A percentile compares a stretch with the other conserved stretches of the same genome.
Conservation (phyloP, 2,113 vertebrate species). For the Saccopteryx bilineata region DNA sequence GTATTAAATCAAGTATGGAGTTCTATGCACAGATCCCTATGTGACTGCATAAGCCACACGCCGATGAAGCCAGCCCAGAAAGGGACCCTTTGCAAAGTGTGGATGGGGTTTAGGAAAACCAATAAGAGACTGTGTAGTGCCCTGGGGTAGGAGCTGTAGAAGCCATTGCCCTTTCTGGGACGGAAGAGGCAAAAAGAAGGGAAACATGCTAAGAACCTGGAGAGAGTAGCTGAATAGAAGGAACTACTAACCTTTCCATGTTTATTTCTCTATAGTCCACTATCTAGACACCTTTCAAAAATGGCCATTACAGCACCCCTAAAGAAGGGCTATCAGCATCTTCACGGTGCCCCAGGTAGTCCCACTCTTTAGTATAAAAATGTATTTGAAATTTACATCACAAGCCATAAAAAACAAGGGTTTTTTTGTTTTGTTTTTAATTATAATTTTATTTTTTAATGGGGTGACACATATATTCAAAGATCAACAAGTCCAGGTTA, state of each 20-base stretch:
- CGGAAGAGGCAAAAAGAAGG: not conserved
- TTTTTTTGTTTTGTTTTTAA: too few species aligned
- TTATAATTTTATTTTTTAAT: too few species aligned
- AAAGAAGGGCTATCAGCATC: not conserved
- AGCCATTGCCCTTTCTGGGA: not conserved
- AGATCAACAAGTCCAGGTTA: too few species aligned
- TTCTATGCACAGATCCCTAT: not conserved
- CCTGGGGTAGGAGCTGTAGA: not conserved
- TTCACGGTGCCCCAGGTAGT: not conserved
- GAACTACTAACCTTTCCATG: not conserved
- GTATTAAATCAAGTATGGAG: not conserved
- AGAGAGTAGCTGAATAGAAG: not conserved
- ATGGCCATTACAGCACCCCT: not conserved
- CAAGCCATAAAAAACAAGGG: not conserved
- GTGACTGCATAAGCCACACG: not conserved
- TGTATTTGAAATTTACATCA: not conserved
- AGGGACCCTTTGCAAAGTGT: not conserved
- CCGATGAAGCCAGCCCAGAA: not conserved
- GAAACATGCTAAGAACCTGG: not conserved
- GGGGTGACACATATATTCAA: too few species aligned
- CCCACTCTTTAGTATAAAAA: constrained; percentile 13
- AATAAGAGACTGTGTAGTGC: not conserved
- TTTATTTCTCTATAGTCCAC: not conserved
- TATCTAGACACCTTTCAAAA: not conserved
- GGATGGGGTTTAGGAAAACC: not conserved